Evolutionary conservation across 1,140 invertebrate genomes (phyloP).

Genomic region (Hylaeus anthracinus): DNA sequence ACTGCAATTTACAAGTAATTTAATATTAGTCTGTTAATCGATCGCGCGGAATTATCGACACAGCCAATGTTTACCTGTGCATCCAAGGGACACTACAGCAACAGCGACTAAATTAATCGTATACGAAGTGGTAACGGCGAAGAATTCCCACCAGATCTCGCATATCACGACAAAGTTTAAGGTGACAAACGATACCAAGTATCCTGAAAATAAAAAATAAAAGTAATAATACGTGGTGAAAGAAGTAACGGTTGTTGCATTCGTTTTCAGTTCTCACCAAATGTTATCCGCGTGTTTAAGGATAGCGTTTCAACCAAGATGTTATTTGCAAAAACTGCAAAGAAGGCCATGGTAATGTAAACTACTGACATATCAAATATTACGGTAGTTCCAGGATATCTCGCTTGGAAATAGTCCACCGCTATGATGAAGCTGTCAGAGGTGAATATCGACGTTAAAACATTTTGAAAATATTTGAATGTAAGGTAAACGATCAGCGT

Average conservation of each 20-base stretch:
- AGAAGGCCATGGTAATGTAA: slow-evolving; percentile 92
- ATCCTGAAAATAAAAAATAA: slow-evolving; percentile 82
- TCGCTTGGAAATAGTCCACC: slow-evolving; percentile 92
- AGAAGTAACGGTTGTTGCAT: not conserved
- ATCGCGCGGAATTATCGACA: not conserved
- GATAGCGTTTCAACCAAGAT: slow-evolving; percentile 91
- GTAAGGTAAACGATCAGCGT: not conserved
- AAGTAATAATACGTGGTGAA: too few species aligned
- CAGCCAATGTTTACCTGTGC: slow-evolving; percentile 84
- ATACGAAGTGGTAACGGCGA: slow-evolving; percentile 87
- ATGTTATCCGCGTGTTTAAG: slow-evolving; percentile 91
- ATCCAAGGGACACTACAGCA: slow-evolving; percentile 92
- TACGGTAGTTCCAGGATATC: slow-evolving; percentile 91
- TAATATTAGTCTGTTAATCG: not conserved
- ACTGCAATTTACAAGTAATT: slow-evolving; percentile 77
- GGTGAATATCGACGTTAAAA: not conserved
- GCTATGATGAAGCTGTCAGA: slow-evolving; percentile 92
- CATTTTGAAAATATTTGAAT: not conserved
- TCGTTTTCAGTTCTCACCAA: slow-evolving; percentile 83
- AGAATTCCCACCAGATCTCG: slow-evolving; percentile 92
- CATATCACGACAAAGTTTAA: slow-evolving; percentile 91
- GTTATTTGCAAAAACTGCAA: slow-evolving; percentile 93
- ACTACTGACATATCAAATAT: slow-evolving; percentile 96
- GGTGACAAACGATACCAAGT: slow-evolving; percentile 90
- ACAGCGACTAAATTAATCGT: slow-evolving; percentile 91